Base-by-base conservation (phyloP, 2,797 vertebrate genomes). In the Pelobates cultripes region DNA sequence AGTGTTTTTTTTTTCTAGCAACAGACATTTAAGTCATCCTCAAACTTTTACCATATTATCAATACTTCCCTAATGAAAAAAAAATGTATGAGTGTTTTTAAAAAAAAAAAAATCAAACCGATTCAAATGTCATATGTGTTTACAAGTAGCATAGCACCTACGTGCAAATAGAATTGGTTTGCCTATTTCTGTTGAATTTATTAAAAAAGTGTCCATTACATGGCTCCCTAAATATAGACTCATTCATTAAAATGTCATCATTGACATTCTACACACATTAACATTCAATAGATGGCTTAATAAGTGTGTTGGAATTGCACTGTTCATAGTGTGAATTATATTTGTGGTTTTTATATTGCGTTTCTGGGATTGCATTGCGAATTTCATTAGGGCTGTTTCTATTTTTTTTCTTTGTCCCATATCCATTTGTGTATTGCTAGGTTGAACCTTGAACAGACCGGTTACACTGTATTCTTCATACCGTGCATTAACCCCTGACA, bases 361-460 rank as follows among this genome's bases (percentile, higher is more conserved):
- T 64, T 64, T 40, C 6, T 60, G 57, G 57, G 14, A 4, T 60
- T 60, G 57, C 15, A 60, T 60, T 60, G 12, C 15, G 57, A 60
- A n/a, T 60, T 60, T 60, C 2, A 60, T 60, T 60, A 13, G 28
- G 55, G 53, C 43, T 57, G 45, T 75, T 74, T 42, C 61, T 47
- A 51, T 17, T 53, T 47, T 43, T 64, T 40, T 40, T 55, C 43
- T 44, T 61, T 17, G 2, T 64, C 10, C 61, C 61, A 64, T 40
- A 7, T 61, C 63, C 57, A 64, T 12, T 47, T 43, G 64, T 74
- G 64, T 69, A 53, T 77, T 40, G 43, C 44, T 71, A 28, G 15
- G 44, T 28, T 51, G 40, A 44, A 79, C n/a, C n/a, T 44, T 41
- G 47, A 42, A 53, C 45, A 76, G 66, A 81, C 73, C 68, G 43